phyloP scores from a whole-genome alignment of 2,888 invertebrate species.

The Strigamia crassipes region DNA sequence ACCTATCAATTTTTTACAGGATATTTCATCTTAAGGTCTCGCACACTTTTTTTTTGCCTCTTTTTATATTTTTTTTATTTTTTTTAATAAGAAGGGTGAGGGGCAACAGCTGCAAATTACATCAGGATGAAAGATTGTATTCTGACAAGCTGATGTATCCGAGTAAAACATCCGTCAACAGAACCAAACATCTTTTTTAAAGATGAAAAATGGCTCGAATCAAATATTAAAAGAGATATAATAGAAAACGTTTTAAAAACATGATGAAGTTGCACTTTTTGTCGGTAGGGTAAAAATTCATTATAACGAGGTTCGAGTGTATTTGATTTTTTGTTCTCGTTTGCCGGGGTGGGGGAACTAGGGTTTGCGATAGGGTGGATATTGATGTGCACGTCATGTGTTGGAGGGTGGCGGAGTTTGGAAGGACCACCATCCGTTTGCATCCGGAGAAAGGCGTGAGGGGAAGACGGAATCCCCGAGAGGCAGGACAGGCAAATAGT shows the following conservation, averaged over 20 bases:
- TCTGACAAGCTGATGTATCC: slow-evolving; percentile 35
- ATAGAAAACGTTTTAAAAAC: not conserved
- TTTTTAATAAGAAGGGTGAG: slow-evolving; percentile 33
- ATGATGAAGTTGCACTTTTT: not conserved
- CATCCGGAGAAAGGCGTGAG: slow-evolving; percentile 37
- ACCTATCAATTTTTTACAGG: slow-evolving; percentile 42
- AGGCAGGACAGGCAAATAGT: slow-evolving; percentile 37
- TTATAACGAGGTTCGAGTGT: too few species aligned
- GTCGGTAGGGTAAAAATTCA: too few species aligned
- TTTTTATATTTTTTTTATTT: not conserved
- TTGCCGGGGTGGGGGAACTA: not conserved
- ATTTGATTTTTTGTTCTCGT: too few species aligned
- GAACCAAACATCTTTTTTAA: slow-evolving; percentile 4
- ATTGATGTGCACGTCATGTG: slow-evolving; percentile 2
- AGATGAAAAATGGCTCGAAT: not conserved
- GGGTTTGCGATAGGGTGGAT: slow-evolving; percentile 1
- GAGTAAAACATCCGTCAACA: slow-evolving; percentile 37
- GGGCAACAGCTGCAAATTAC: slow-evolving; percentile 42
- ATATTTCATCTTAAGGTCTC: slow-evolving; percentile 20
- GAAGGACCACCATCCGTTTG: slow-evolving; percentile 39
- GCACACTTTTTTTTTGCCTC: not conserved
- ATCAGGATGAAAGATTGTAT: slow-evolving; percentile 40
- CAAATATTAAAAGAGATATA: not conserved
- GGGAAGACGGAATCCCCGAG: slow-evolving; percentile 39
- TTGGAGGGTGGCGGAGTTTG: not conserved